Evolutionary conservation across 2,888 invertebrate genomes (phyloP).

Genomic region (Meliscaeva auricollis): DNA sequence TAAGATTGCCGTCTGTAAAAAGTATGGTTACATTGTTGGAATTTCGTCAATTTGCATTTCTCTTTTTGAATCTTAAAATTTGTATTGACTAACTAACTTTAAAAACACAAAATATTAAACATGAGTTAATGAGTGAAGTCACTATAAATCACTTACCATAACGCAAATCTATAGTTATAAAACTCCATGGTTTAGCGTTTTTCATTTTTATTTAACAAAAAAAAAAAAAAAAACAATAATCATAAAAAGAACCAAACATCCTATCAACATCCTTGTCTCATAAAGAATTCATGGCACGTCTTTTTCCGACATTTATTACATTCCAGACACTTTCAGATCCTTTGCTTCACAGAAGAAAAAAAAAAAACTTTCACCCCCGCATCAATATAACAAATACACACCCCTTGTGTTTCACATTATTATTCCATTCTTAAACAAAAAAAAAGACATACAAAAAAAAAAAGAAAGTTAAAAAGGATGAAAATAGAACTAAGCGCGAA

Average conservation of each 20-base stretch:
- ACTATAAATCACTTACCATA: neutral
- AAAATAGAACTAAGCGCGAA: slow-evolving; percentile 40
- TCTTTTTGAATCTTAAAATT: too few relatives aligned
- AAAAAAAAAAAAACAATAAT: neutral
- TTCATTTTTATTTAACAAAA: neutral
- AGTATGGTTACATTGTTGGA: too few relatives aligned
- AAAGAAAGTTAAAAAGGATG: slow-evolving; percentile 22
- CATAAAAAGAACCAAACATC: slow-evolving; percentile 34
- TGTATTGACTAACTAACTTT: too few relatives aligned
- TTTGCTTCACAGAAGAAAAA: slow-evolving; percentile 16
- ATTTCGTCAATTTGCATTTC: too few relatives aligned
- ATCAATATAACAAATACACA: slow-evolving; percentile 26
- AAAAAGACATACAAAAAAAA: too few relatives aligned
- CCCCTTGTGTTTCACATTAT: slow-evolving; percentile 29
- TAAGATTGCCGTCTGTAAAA: too few relatives aligned
- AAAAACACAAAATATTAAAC: too few relatives aligned
- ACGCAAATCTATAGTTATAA: neutral
- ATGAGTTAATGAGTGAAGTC: neutral
- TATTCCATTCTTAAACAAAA: slow-evolving; percentile 33
- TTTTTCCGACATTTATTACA: slow-evolving; percentile 78
- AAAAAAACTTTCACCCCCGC: slow-evolving; percentile 27
- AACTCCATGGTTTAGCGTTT: neutral
- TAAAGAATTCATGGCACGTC: slow-evolving; percentile 76
- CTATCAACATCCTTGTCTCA: slow-evolving; percentile 57
- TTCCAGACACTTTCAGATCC: slow-evolving; percentile 74